A percentile compares a stretch with the other conserved stretches of the same genome.
Evolutionary conservation across 2,888 invertebrate genomes (phyloP).

Genomic region (Stenichneumon culpator): DNA sequence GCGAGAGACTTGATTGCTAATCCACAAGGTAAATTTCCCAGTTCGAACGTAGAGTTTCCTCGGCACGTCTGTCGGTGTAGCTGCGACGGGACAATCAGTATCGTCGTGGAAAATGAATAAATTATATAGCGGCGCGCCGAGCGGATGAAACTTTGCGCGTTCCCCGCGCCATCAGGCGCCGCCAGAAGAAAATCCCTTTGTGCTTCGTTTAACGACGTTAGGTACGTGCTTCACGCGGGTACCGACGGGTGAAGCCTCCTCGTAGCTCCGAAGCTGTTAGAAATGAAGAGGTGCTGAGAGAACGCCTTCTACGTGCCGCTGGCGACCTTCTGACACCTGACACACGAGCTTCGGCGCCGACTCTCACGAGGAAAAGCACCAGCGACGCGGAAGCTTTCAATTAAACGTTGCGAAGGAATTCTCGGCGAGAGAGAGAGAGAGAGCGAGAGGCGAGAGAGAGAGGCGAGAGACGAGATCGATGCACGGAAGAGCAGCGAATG

Average conservation of each 20-base stretch:
- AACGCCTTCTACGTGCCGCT: constrained; percentile 12
- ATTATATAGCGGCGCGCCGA: not conserved
- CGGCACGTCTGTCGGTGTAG: not conserved
- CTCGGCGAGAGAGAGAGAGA: not conserved
- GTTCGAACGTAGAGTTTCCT: not conserved
- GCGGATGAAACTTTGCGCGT: not conserved
- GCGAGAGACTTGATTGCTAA: constrained; percentile 16
- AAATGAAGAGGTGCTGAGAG: constrained; percentile 28
- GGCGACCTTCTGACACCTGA: not conserved
- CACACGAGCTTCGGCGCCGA: not conserved
- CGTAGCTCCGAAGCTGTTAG: constrained; percentile 23
- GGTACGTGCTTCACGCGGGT: constrained; percentile 40
- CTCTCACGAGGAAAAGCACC: not conserved
- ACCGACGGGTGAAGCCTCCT: constrained; percentile 43
- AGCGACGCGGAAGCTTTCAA: constrained; percentile 30
- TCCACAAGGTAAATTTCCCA: constrained; percentile 22
- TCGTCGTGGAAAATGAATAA: constrained; percentile 27
- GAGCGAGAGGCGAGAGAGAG: too few species aligned
- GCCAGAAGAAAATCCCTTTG: constrained; percentile 65
- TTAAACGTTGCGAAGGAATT: constrained; percentile 41
- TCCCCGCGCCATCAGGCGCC: constrained; percentile 15
- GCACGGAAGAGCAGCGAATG: not conserved
- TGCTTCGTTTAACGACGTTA: constrained; percentile 60
- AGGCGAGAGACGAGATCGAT: constrained; percentile 4
- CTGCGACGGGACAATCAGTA: not conserved